A percentile compares a stretch with the other conserved stretches of the same genome.
Evolutionary conservation across 2,113 vertebrate species (phyloP).

Genomic region (Nothobranchius kuhntae): DNA sequence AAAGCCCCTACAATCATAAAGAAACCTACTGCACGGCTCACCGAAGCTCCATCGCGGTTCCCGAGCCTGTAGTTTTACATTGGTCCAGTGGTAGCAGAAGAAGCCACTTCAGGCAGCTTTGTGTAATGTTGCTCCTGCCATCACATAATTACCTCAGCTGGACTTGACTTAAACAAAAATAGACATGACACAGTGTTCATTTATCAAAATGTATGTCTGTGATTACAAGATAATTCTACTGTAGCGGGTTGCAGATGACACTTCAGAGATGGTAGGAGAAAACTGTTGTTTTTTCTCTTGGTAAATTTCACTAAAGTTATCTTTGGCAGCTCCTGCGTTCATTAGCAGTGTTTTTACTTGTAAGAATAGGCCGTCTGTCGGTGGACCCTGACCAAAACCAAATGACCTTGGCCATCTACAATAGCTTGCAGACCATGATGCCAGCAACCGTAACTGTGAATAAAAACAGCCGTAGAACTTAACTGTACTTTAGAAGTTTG

Average conservation of each 20-base stretch:
- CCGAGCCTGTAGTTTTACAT: slow-evolving; percentile 26
- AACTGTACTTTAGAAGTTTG: slow-evolving; percentile 77
- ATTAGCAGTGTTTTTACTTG: slow-evolving; percentile 73
- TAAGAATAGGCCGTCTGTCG: slow-evolving; percentile 61
- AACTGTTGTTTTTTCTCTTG: slow-evolving; percentile 45
- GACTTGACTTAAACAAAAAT: slow-evolving; percentile 65
- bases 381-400: slow-evolving; percentile 75
- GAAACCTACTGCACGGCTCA: too few relatives aligned
- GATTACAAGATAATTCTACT: slow-evolving; percentile 63
- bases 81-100: slow-evolving; percentile 48
- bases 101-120: slow-evolving; percentile 46
- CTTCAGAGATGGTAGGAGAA: slow-evolving; percentile 41
- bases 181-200: slow-evolving; percentile 55
- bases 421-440: slow-evolving; percentile 55
- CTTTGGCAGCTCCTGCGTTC: slow-evolving; percentile 66
- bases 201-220: slow-evolving; percentile 65
- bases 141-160: slow-evolving; percentile 58
- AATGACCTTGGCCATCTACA: slow-evolving; percentile 78
- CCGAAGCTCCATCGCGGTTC: slow-evolving; percentile 39
- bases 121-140: slow-evolving; percentile 61
- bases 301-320: slow-evolving; percentile 48
- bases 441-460: slow-evolving; percentile 82
- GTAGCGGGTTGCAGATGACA: slow-evolving; percentile 60
- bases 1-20: too few relatives aligned
- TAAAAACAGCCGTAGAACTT: slow-evolving; percentile 76